A percentile compares a stretch with the other conserved stretches of the same genome.
Evolutionary conservation across 2,888 invertebrate genomes (phyloP).

Genomic region (Drosophila picticornis): DNA sequence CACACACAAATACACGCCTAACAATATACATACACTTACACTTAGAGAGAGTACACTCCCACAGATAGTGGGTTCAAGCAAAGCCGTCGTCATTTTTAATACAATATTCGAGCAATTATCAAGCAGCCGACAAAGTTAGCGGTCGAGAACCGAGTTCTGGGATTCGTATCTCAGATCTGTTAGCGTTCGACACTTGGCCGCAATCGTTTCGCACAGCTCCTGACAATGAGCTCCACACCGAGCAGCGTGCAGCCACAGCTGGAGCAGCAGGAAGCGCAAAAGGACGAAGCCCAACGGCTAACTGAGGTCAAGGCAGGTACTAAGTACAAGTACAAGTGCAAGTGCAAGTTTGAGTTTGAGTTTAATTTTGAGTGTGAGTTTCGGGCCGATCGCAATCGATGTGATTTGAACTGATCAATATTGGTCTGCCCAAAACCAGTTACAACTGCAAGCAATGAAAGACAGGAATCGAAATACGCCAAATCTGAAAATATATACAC

Average conservation of each 20-base stretch:
- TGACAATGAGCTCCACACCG: slow-evolving; percentile 25
- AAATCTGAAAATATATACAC: neutral
- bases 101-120: slow-evolving; percentile 71
- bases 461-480: slow-evolving; percentile 20
- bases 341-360: neutral
- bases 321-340: slow-evolving; percentile 4
- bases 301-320: slow-evolving; percentile 69
- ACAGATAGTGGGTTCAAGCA: slow-evolving; percentile 53
- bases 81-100: slow-evolving; percentile 60
- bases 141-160: slow-evolving; percentile 39
- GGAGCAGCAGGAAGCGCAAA: neutral
- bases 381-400: neutral
- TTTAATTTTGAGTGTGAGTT: neutral
- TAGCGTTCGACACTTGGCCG: slow-evolving; percentile 6
- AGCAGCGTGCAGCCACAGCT: neutral
- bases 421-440: slow-evolving; percentile 39
- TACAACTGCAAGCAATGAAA: slow-evolving; percentile 13
- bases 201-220: slow-evolving; percentile 1
- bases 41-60: slow-evolving; percentile 1
- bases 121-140: slow-evolving; percentile 58
- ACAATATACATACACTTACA: neutral
- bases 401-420: slow-evolving; percentile 13
- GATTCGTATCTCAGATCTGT: slow-evolving; percentile 19
- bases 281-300: slow-evolving; percentile 25
- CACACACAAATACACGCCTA: slow-evolving; percentile 8